Evolutionary conservation across 2,888 invertebrate genomes (phyloP).

Genomic region (Oscheius sp.): DNA sequence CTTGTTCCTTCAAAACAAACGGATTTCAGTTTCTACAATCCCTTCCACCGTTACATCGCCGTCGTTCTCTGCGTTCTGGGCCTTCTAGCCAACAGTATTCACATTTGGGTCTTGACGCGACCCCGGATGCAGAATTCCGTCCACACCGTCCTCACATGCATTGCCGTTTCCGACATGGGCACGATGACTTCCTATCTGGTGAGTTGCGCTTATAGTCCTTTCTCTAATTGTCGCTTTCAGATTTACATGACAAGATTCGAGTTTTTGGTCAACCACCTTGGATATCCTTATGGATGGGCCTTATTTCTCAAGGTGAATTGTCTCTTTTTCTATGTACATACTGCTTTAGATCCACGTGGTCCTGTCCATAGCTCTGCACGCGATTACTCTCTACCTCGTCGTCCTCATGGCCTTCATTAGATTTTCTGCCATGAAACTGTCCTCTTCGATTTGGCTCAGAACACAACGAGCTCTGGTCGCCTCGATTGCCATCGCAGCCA

Average conservation of each 20-base stretch:
- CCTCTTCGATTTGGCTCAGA: constrained; percentile 49
- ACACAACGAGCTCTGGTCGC: constrained; percentile 51
- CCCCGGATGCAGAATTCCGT: constrained; percentile 62
- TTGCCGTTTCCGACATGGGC: constrained; percentile 64
- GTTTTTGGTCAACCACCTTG: constrained; percentile 49
- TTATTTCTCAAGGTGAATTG: constrained; percentile 53
- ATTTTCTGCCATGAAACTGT: constrained; percentile 54
- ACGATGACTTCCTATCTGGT: constrained; percentile 66
- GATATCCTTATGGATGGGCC: constrained; percentile 62
- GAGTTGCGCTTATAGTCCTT: constrained; percentile 6
- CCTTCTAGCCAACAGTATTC: constrained; percentile 58
- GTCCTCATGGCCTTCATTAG: constrained; percentile 70
- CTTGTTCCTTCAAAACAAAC: background rate
- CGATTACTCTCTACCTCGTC: constrained; percentile 65
- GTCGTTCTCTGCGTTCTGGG: constrained; percentile 61
- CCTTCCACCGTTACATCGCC: constrained; percentile 57
- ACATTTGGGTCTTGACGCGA: constrained; percentile 60
- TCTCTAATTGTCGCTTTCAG: constrained; percentile 44
- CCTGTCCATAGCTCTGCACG: constrained; percentile 63
- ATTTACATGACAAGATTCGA: constrained; percentile 65
- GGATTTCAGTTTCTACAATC: constrained; percentile 58
- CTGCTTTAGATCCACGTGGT: constrained; percentile 54
- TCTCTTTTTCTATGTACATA: background rate
- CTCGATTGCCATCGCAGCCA: constrained; percentile 47
- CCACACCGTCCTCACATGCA: constrained; percentile 62